Percentiles rank a stretch among this genome's conserved stretches.
Evolutionary conservation across 2,797 vertebrate genomes (phyloP).

Genomic region (Falco columbarius): DNA sequence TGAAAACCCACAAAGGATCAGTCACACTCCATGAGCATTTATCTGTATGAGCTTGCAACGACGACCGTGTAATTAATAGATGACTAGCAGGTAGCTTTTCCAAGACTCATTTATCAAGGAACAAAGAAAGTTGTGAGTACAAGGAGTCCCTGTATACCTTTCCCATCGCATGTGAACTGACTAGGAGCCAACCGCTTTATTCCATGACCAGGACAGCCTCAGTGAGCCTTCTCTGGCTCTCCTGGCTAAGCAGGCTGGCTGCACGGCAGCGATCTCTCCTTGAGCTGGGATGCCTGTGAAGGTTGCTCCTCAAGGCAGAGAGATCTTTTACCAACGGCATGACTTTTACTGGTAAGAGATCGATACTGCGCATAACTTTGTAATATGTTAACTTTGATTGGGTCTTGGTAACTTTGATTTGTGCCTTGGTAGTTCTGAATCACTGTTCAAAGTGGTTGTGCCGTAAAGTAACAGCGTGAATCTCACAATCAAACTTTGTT

Average conservation of each 20-base stretch:
- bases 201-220: background rate
- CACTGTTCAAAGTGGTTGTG: background rate
- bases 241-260: background rate
- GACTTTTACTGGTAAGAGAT: background rate
- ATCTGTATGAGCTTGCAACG: background rate
- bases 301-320: background rate
- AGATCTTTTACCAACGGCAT: background rate
- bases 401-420: background rate
- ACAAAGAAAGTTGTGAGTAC: background rate
- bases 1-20: too few relatives aligned
- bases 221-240: background rate
- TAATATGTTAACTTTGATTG: background rate
- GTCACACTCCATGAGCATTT: background rate
- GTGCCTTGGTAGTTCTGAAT: background rate
- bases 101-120: background rate
- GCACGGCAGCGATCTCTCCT: accelerated
- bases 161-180: background rate
- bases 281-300: background rate
- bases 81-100: background rate
- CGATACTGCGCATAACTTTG: accelerated
- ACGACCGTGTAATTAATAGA: accelerated
- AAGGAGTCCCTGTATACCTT: background rate
- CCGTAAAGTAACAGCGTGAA: background rate
- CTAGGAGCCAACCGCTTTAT: background rate
- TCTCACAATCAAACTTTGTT: background rate